Percentiles rank a stretch among this genome's conserved stretches.
phyloP scores from a whole-genome alignment of 2,797 vertebrate species.

The Gymnopithys bicolor region DNA sequence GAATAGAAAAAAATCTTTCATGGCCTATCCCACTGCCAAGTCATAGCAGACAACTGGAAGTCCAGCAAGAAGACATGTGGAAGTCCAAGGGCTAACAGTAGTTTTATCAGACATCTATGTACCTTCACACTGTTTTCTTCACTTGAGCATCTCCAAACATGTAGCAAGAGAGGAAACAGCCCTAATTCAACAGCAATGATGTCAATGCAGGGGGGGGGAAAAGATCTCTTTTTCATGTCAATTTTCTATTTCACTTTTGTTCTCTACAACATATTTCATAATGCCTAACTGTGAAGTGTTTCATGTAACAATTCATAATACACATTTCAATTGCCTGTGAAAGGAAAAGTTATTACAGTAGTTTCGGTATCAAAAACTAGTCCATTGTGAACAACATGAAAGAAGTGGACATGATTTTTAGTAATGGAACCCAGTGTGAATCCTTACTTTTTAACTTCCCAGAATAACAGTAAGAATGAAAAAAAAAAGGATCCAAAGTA shows the following conservation, averaged over 20 bases:
- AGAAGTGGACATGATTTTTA: not conserved
- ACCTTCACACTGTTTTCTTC: not conserved
- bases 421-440: not conserved
- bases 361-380: not conserved
- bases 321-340: not conserved
- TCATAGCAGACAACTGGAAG: not conserved
- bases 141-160: not conserved
- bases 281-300: not conserved
- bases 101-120: not conserved
- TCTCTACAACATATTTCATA: not conserved
- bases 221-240: not conserved
- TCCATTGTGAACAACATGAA: constrained; percentile 9
- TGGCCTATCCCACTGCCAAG: not conserved
- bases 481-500: not conserved
- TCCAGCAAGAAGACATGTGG: not conserved
- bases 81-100: not conserved
- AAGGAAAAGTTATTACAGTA: not conserved
- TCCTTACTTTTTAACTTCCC: constrained; percentile 1
- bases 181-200: not conserved
- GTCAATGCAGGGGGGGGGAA: not conserved
- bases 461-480: not conserved
- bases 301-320: not conserved
- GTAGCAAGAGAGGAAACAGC: not conserved
- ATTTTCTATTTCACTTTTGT: not conserved
- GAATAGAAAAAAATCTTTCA: not conserved